Evolutionary conservation across 2,113 vertebrate genomes (phyloP).

Genomic region (Gasterosteus aculeatus): DNA sequence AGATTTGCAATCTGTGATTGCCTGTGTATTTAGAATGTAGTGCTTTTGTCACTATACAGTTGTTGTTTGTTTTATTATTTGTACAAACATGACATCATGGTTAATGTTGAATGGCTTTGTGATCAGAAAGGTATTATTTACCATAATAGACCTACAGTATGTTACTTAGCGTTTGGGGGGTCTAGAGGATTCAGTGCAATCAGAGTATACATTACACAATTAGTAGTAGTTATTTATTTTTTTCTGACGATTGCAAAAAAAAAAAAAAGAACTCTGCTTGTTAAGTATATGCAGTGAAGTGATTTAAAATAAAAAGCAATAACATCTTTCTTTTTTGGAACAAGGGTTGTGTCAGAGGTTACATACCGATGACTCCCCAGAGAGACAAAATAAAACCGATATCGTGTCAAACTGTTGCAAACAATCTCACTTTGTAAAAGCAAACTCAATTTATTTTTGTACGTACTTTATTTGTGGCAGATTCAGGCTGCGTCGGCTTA

Average conservation of each 20-base stretch:
- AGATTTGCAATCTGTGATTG: constrained; percentile 98
- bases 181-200: constrained; percentile 92
- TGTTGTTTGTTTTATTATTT: constrained; percentile 76
- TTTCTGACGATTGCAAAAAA: constrained; percentile 77
- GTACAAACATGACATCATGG: constrained; percentile 77
- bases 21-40: constrained; percentile 86
- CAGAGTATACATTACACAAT: constrained; percentile 87
- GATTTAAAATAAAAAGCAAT: constrained; percentile 83
- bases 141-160: constrained; percentile 74
- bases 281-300: constrained; percentile 85
- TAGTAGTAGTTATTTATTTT: constrained; percentile 85
- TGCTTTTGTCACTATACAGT: constrained; percentile 86
- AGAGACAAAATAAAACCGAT: constrained; percentile 51
- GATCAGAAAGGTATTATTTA: constrained; percentile 72
- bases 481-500: constrained; percentile 48
- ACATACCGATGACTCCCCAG: constrained; percentile 74
- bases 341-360: constrained; percentile 63
- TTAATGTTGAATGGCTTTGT: constrained; percentile 74
- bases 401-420: constrained; percentile 71
- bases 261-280: constrained; percentile 54
- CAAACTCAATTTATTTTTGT: constrained; percentile 64
- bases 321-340: constrained; percentile 64
- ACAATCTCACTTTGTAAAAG: constrained; percentile 49
- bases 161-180: constrained; percentile 76
- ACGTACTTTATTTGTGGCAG: constrained; percentile 35